These are phyloP conservation scores for Metacarcinus magister DNA, from an alignment of 2,888 invertebrate species.

Conservation along the genomic window DNA sequence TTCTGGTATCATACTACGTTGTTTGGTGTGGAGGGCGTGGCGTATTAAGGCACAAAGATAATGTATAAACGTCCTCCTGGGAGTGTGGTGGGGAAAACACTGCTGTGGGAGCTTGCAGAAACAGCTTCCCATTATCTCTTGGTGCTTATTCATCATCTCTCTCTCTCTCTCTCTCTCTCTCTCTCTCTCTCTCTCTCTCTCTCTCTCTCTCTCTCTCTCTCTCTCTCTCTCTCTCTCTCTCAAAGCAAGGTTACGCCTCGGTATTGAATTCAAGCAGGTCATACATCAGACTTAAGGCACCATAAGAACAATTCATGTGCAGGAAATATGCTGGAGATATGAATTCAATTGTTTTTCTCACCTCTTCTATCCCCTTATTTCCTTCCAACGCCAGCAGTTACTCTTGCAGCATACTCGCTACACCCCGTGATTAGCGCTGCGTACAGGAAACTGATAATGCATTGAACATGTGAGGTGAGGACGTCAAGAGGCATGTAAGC, in stretches of 20 bases:
- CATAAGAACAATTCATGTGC: background rate
- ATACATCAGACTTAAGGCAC: background rate
- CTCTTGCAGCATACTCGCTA: background rate
- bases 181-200: slow-evolving; percentile 2
- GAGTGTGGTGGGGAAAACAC: background rate
- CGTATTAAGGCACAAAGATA: background rate
- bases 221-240: background rate
- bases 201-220: slow-evolving; percentile 15
- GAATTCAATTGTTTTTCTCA: background rate
- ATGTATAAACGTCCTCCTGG: background rate
- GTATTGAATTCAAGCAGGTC: background rate
- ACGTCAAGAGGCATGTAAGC: slow-evolving; percentile 19
- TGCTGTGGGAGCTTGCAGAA: background rate
- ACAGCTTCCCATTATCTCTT: background rate
- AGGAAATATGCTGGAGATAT: background rate
- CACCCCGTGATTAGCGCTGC: background rate
- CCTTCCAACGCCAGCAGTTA: background rate
- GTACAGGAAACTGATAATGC: background rate
- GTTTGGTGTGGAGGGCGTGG: background rate
- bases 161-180: slow-evolving; percentile 2
- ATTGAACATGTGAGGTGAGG: slow-evolving; percentile 53
- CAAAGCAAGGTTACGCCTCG: background rate
- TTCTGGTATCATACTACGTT: background rate
- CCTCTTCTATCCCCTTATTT: background rate
- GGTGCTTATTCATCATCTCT: background rate